phyloP scores from a whole-genome alignment of 2,797 vertebrate genomes.

The Hylomyscus alleni region DNA sequence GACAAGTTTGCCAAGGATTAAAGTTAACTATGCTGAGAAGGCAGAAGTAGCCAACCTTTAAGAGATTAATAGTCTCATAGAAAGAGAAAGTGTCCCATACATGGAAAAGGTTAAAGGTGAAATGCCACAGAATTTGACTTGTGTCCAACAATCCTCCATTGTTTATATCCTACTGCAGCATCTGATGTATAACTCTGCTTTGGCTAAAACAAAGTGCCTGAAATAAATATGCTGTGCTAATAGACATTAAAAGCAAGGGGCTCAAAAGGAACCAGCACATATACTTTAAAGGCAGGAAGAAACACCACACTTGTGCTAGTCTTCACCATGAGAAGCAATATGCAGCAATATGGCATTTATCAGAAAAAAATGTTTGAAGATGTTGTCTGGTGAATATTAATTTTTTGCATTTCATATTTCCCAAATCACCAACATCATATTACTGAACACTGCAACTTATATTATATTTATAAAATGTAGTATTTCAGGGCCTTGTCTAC shows the following conservation, averaged over 20 bases:
- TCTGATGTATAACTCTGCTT: constrained; percentile 45
- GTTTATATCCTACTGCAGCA: constrained; percentile 64
- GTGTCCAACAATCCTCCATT: constrained; percentile 41
- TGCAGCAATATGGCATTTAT: constrained; percentile 9
- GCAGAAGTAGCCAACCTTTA: constrained; percentile 46
- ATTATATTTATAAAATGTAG: constrained; percentile 17
- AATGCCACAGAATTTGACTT: constrained; percentile 46
- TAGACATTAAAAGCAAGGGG: constrained; percentile 21
- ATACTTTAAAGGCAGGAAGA: neutral
- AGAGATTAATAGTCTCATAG: constrained; percentile 70
- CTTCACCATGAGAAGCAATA: neutral
- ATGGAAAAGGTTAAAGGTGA: constrained; percentile 63
- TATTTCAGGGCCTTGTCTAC: neutral
- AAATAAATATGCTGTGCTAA: constrained; percentile 30
- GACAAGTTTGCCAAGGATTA: constrained; percentile 63
- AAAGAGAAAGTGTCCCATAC: constrained; percentile 43
- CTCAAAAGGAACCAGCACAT: neutral
- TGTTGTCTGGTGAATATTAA: neutral
- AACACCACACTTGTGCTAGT: neutral
- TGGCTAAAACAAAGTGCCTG: constrained; percentile 21
- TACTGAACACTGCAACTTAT: neutral
- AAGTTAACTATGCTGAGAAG: constrained; percentile 54
- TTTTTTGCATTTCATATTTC: neutral
- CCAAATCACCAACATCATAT: neutral
- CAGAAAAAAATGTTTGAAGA: neutral